Evolutionary conservation across 2,113 vertebrate species (phyloP), one percentile per base, ranked within the genome.

Genomic region (Brachypteracias leptosomus): DNA sequence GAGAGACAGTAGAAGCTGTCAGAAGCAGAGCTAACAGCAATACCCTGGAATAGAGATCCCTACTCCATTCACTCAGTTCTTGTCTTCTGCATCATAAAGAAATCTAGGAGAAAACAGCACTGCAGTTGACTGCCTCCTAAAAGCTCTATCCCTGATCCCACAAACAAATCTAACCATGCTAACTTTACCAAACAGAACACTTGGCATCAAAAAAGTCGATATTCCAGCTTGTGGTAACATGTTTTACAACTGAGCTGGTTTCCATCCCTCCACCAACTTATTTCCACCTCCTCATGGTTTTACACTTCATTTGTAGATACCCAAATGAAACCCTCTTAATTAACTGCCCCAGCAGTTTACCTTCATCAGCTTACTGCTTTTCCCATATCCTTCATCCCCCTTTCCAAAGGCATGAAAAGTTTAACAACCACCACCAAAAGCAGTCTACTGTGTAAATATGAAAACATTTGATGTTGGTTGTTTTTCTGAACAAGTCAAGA

Each of bases 181-280:
- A 89, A 89, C 25, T 44, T 51, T 2, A 83, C 16, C 72, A 72
- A 72, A 46, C 68, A 78, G 26, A 89, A 84, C 21, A 36, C 25
- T 17, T 1, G 0, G 24, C 68, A 90, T 82, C 38, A 59, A 29
- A 62, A 36, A 57, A 68, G 54, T 16, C n/a, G 44, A 29, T 28
- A 11, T 35, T 19, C n/a, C 6, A 1, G 38, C 55, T 58, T 5
- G 0, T 7, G 31, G 21, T 7, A 42, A 33, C 4, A 6, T 4
- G 1, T 57, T 81, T 59, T 31, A 57, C 26, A n/a, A 68, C 26
- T 36, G 21, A 87, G 18, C 13, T 44, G 7, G 17, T 72, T 72
- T 75, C 57, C 49, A 57, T 25, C 51, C 38, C 31, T 71, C 46
- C 31, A 36, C 15, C 2, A 1, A 7, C n/a, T 70, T 58, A 31